Percentiles rank a stretch among this genome's conserved stretches.
Conservation (phyloP, 2,888 invertebrate species). For the Lasiommata megera region DNA sequence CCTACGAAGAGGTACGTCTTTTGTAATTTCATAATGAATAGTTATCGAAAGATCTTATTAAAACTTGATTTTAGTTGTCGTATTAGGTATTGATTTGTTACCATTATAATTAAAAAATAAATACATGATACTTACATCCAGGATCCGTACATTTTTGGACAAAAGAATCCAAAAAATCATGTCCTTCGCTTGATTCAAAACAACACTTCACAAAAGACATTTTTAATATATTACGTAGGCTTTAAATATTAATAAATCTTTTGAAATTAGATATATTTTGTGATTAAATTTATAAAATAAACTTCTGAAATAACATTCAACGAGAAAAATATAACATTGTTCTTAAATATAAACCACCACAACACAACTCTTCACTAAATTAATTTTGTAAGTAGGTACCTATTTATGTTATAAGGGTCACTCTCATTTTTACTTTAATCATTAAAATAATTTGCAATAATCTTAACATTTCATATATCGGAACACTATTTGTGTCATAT, state of each 20-base stretch:
- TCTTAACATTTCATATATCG: not conserved
- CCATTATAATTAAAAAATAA: too few relatives aligned
- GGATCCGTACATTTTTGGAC: conserved; percentile 91
- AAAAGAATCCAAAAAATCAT: conserved; percentile 88
- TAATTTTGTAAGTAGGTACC: not conserved
- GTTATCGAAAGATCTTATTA: too few relatives aligned
- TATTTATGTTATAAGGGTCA: not conserved
- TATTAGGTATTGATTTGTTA: too few relatives aligned
- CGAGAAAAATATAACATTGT: not conserved
- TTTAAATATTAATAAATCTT: not conserved
- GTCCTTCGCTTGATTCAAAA: conserved; percentile 87
- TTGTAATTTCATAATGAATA: too few relatives aligned
- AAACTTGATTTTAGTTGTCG: too few relatives aligned
- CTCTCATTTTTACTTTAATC: not conserved
- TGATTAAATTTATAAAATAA: not conserved
- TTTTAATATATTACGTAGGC: conserved; percentile 21
- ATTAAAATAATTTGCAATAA: not conserved
- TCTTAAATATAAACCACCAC: not conserved
- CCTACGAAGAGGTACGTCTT: not conserved
- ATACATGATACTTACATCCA: conserved; percentile 84
- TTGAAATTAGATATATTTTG: not conserved
- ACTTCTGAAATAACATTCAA: not conserved
- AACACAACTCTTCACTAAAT: not conserved
- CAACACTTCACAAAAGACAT: conserved; percentile 90
- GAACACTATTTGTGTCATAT: conserved; percentile 43